phyloP scores from a whole-genome alignment of 1,140 invertebrate species.

The Wasmannia auropunctata region DNA sequence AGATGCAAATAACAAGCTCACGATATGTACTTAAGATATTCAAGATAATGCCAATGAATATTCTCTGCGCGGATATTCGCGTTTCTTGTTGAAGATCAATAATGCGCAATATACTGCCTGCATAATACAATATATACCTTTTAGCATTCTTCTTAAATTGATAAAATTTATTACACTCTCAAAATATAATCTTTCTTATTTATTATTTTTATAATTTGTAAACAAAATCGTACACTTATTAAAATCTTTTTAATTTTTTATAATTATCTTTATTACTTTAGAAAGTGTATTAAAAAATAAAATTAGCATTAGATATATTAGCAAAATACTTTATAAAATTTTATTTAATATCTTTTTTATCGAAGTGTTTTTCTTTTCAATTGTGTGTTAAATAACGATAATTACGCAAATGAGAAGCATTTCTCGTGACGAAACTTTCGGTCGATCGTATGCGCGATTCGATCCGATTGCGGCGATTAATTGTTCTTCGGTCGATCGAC shows the following conservation, averaged over 20 bases:
- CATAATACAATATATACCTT: neutral
- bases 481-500: constrained; percentile 63
- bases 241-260: neutral
- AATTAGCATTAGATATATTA: neutral
- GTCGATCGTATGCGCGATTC: neutral
- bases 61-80: constrained; percentile 1
- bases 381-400: neutral
- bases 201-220: neutral
- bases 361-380: neutral
- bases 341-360: neutral
- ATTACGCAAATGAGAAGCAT: neutral
- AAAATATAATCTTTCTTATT: neutral
- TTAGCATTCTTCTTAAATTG: neutral
- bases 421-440: neutral
- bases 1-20: constrained; percentile 35
- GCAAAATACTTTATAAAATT: neutral
- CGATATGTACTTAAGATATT: constrained; percentile 26
- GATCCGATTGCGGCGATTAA: constrained; percentile 55
- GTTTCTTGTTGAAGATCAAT: constrained; percentile 25
- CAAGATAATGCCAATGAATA: constrained; percentile 41
- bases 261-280: neutral
- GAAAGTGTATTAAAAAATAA: neutral
- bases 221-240: neutral
- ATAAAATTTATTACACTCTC: neutral
- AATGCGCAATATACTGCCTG: neutral